Evolutionary conservation across 2,113 vertebrate genomes (phyloP).

Genomic region (Colius striatus): DNA sequence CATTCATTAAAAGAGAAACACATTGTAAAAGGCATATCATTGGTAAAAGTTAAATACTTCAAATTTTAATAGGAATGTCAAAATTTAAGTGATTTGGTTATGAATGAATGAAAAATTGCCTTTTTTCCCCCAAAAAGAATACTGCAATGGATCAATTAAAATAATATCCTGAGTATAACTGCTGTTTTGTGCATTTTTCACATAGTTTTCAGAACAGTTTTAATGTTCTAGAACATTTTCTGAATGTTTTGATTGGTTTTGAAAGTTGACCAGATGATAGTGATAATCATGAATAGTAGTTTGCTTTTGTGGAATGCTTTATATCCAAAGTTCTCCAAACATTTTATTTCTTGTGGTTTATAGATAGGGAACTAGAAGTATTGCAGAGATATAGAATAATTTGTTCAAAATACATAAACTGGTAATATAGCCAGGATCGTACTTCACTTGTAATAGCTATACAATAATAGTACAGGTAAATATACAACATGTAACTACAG

Average conservation of each 20-base stretch:
- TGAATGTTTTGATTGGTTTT: neutral
- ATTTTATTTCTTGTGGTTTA: neutral
- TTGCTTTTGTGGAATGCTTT: neutral
- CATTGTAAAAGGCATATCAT: neutral
- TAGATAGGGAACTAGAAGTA: neutral
- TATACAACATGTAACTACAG: neutral
- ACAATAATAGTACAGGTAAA: neutral
- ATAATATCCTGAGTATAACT: neutral
- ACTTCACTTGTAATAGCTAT: neutral
- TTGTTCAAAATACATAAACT: neutral
- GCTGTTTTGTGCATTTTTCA: neutral
- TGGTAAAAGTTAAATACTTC: conserved; percentile 17
- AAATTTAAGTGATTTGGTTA: neutral
- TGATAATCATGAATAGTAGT: neutral
- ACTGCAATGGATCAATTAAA: neutral
- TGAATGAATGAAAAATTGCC: neutral
- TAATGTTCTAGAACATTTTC: neutral
- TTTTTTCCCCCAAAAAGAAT: neutral
- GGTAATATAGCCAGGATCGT: neutral
- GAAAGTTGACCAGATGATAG: neutral
- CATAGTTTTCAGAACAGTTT: neutral
- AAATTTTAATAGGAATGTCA: neutral
- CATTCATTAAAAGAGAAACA: neutral
- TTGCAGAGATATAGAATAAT: neutral
- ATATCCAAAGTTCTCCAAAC: neutral